phyloP scores from a whole-genome alignment of 2,797 vertebrate genomes.

The Ptychobarbus kaznakovi region DNA sequence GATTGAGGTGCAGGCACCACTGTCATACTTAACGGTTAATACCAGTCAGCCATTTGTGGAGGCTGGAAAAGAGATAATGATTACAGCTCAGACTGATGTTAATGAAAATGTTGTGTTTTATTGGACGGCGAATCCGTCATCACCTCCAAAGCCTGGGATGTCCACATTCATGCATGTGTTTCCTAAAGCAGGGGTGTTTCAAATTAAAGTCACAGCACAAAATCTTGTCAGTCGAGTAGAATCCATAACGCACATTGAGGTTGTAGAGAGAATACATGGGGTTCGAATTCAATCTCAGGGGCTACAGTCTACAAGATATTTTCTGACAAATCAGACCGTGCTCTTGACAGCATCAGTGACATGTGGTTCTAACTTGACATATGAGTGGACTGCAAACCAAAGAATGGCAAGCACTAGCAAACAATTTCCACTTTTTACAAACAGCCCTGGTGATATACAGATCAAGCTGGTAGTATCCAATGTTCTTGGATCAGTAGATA shows the following conservation, averaged over 20 bases:
- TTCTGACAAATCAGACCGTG: conserved; percentile 69
- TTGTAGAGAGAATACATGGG: conserved; percentile 75
- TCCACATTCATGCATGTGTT: conserved; percentile 72
- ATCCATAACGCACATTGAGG: conserved; percentile 68
- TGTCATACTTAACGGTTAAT: conserved; percentile 70
- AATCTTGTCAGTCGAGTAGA: conserved; percentile 71
- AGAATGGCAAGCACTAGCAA: conserved; percentile 56
- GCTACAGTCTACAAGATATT: conserved; percentile 67
- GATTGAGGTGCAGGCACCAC: conserved; percentile 69
- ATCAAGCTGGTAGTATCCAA: conserved; percentile 76
- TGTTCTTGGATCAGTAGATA: conserved; percentile 67
- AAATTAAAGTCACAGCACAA: conserved; percentile 69
- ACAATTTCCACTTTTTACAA: conserved; percentile 64
- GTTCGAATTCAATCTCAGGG: conserved; percentile 68
- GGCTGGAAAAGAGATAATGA: conserved; percentile 67
- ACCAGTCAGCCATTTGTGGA: conserved; percentile 63
- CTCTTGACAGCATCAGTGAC: conserved; percentile 66
- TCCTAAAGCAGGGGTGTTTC: conserved; percentile 70
- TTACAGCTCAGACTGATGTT: conserved; percentile 69
- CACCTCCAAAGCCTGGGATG: conserved; percentile 59
- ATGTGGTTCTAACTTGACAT: conserved; percentile 77
- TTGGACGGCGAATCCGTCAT: conserved; percentile 73
- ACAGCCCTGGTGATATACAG: conserved; percentile 68
- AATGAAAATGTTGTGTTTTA: conserved; percentile 68
- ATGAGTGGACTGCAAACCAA: conserved; percentile 70